Evolutionary conservation across 2,888 invertebrate genomes (phyloP), one percentile per base, ranked within the genome.

Genomic region (Alloscopus bannaensis): DNA sequence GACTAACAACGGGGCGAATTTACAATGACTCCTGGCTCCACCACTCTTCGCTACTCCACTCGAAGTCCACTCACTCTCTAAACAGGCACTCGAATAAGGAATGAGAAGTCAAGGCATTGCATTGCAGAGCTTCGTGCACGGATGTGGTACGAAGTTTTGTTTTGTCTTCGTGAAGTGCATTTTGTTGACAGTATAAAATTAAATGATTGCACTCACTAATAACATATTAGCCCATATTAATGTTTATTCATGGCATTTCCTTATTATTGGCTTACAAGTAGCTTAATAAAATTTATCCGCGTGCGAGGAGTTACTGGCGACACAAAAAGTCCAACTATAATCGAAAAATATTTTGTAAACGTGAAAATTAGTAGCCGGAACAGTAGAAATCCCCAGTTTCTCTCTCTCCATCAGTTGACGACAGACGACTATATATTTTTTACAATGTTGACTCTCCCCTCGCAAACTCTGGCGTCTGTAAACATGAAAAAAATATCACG

Each of bases 1-100:
- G 31, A 60, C 60, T 60, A 36, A 13, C 36, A 60, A 31, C 60
- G 36, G 60, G 40, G 20, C 60, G 36, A 60, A 60, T n/a, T 60
- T 31, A 11, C 20, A 60, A 60, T 60, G 36, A 60, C 60, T 60
- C 22, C n/a, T 60, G 60, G 60, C 60, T 60, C 60, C 31, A 31
- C 31, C 4, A 3, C 6, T 8, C 36, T 18, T n/a, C 31, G n/a
- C n/a, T n/a, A n/a, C n/a, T n/a, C n/a, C n/a, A n/a, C n/a, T n/a
- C n/a, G n/a, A n/a, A n/a, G n/a, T n/a, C 11, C 59, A 31, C 16
- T 28, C 22, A 2, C 20, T 13, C 6, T 36, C 36, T 36, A 13
- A 36, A 36, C 8, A 36, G 36, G 36, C n/a, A n/a, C n/a, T 36
- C 13, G 36, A 36, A 36, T 36, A 59, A 59, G 55, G 4, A 3